These are phyloP conservation scores for Alethe castanea DNA, from an alignment of 2,113 vertebrate species.

Conservation along the genomic window DNA sequence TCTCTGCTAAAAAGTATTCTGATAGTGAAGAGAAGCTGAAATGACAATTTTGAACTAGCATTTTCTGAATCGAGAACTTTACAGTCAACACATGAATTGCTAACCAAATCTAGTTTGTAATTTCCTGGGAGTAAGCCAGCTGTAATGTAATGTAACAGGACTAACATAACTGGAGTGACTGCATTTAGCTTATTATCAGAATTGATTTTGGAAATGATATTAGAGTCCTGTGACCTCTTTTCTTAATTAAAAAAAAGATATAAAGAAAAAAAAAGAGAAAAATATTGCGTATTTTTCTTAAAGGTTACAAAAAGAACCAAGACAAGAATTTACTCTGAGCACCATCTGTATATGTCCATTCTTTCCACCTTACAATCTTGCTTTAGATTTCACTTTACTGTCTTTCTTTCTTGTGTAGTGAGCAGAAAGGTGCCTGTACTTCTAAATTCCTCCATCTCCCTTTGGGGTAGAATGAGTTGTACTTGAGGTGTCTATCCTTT, in stretches of 20 bases:
- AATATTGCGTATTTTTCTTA: not conserved
- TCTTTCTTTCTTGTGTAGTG: not conserved
- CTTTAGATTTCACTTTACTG: not conserved
- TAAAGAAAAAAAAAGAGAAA: not conserved
- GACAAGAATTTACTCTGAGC: not conserved
- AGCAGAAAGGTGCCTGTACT: not conserved
- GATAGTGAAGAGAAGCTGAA: not conserved
- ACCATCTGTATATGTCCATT: not conserved
- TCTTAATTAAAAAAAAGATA: not conserved
- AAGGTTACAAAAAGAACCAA: not conserved
- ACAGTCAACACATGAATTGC: not conserved
- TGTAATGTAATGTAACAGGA: not conserved
- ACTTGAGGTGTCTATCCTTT: not conserved
- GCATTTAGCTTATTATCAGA: not conserved
- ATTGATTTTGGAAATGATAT: not conserved
- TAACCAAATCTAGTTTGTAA: not conserved
- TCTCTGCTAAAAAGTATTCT: not conserved
- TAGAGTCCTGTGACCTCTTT: not conserved
- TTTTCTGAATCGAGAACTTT: not conserved
- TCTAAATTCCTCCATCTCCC: not conserved
- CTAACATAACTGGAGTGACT: not conserved
- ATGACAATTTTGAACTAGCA: not conserved
- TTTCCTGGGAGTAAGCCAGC: not conserved
- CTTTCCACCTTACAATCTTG: not conserved
- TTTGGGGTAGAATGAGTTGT: not conserved